Percentiles rank a stretch among this genome's conserved stretches.
These are phyloP conservation scores for Scolopax rusticola DNA, from an alignment of 2,797 vertebrate genomes.

Conservation along the genomic window DNA sequence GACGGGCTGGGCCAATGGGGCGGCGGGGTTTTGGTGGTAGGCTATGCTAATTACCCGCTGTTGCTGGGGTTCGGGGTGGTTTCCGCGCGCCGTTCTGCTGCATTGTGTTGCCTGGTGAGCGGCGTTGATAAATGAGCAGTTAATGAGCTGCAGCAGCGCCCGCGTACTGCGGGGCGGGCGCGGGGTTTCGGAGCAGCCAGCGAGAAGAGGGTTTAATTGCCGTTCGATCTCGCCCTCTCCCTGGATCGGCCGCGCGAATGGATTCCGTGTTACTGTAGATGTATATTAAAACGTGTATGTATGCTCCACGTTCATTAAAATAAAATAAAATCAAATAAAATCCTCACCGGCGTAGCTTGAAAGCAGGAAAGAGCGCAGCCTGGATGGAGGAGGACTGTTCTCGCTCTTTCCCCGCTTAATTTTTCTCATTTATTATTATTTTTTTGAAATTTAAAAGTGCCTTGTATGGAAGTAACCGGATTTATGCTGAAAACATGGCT, in stretches of 20 bases:
- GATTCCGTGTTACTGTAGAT: fast-evolving
- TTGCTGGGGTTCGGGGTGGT: slow-evolving; percentile 96
- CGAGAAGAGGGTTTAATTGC: slow-evolving; percentile 76
- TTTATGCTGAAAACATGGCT: background rate
- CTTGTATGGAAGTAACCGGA: background rate
- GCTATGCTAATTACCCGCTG: slow-evolving; percentile 99
- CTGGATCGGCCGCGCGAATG: background rate
- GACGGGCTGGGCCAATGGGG: slow-evolving; percentile 91
- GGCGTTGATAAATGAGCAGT: slow-evolving; percentile 95
- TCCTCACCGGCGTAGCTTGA: background rate
- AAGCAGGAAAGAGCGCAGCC: background rate
- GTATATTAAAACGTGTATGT: fast-evolving
- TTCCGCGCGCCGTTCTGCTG: slow-evolving; percentile 90
- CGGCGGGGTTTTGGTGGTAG: slow-evolving; percentile 91
- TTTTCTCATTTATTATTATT: too few relatives aligned
- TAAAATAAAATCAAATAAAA: too few relatives aligned
- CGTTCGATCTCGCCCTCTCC: slow-evolving; percentile 33
- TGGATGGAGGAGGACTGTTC: background rate
- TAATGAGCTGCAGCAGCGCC: slow-evolving; percentile 91
- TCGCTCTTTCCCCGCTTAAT: background rate
- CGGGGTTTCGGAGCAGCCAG: slow-evolving; percentile 75
- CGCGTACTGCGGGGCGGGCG: slow-evolving; percentile 79
- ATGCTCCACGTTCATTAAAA: background rate
- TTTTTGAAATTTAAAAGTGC: background rate
- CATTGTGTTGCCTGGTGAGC: slow-evolving; percentile 97